Base-by-base conservation (phyloP, 1,140 invertebrate genomes). In the Drosophila takahashii region DNA sequence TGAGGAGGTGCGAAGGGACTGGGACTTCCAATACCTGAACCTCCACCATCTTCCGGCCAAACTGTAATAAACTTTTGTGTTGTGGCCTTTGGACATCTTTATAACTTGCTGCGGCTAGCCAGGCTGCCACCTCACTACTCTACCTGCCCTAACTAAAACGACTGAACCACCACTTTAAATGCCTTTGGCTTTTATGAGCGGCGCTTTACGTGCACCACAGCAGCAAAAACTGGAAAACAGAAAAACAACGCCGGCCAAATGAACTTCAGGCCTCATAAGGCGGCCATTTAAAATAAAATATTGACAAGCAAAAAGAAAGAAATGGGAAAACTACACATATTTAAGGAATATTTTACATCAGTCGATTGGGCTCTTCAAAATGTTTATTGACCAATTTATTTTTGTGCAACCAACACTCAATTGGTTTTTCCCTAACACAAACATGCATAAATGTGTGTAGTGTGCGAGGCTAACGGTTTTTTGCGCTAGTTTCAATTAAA, bases 31-130 rank as follows among this genome's bases (percentile, higher is more conserved):
- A 15, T 56, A 39, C 59, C 34, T 60, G 29, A 15, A 27, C 18
- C 27, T 16, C 26, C 18, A 9, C 45, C 47, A 9, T 41, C 58
- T 51, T 42, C 26, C 51, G 36, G 36, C 60, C 36, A 16, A 41
- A 57, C 45, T 41, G 70, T 79, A 51, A 83, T 86, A 81, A 86
- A 86, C 75, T 86, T 86, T 83, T 64, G 61, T 76, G 56, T 62
- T 81, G 81, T 78, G 60, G 78, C 83, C 83, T 71, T 59, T 70
- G 81, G 83, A 76, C 71, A 76, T 78, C 75, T 79, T 79, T 87
- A 86, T 66, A 81, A 83, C 83, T 75, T 74, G 69, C 64, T 78
- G 69, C 48, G 65, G 79, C 79, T 60, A 79, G 83, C 61, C 66
- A 50, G 48, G 70, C 32, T 37, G 57, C 44, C 29, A 39, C 47